These are phyloP conservation scores for Zalophus californianus DNA, from an alignment of 2,797 vertebrate species.

Conservation along the genomic window DNA sequence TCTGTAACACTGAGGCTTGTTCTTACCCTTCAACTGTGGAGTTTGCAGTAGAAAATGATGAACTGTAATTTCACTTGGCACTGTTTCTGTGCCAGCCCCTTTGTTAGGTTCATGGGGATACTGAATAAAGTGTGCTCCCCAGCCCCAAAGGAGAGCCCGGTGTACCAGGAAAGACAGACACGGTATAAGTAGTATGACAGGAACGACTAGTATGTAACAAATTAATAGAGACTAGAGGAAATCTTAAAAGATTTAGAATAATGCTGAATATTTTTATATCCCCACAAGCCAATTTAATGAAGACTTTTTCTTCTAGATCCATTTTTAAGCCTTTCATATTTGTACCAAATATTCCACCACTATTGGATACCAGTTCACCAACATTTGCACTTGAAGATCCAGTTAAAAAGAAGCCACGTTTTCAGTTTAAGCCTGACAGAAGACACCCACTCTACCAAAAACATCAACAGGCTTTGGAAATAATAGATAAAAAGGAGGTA, in stretches of 20 bases:
- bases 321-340: slow-evolving; percentile 99
- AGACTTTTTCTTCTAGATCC: slow-evolving; percentile 90
- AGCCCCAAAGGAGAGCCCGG: neutral
- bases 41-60: neutral
- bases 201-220: neutral
- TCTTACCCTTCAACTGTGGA: neutral
- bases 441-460: slow-evolving; percentile 94
- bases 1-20: neutral
- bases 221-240: slow-evolving; percentile 53
- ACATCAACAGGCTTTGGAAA: slow-evolving; percentile 90
- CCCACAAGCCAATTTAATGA: slow-evolving; percentile 63
- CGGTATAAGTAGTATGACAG: neutral
- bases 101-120: neutral
- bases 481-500: slow-evolving; percentile 85
- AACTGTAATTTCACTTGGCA: neutral
- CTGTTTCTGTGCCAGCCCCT: neutral
- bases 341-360: slow-evolving; percentile 88
- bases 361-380: slow-evolving; percentile 93
- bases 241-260: slow-evolving; percentile 34
- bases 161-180: neutral
- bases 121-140: neutral
- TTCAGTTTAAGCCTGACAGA: slow-evolving; percentile 94
- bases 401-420: slow-evolving; percentile 93
- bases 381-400: slow-evolving; percentile 93
- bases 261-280: slow-evolving; percentile 38